Conservation (phyloP, 2,113 vertebrate species). For the Stictonetta naevosa region DNA sequence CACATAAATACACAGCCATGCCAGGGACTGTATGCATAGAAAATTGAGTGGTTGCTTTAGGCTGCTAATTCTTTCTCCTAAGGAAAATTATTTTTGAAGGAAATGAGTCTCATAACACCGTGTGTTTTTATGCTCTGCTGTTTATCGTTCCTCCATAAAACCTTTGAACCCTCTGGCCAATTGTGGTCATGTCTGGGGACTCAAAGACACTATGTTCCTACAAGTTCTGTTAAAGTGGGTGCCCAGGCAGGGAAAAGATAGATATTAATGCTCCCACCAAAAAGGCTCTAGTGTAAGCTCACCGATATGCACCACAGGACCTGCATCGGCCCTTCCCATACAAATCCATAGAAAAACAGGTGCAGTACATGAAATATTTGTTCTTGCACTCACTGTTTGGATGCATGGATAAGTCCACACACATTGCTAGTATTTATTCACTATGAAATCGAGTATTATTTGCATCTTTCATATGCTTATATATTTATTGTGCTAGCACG, state of each 20-base stretch:
- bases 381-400: background rate
- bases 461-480: background rate
- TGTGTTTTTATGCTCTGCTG: background rate
- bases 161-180: background rate
- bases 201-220: background rate
- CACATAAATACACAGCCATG: background rate
- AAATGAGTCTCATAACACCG: background rate
- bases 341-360: background rate
- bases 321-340: background rate
- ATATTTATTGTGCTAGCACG: background rate
- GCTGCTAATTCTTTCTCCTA: conserved; percentile 3
- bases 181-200: background rate
- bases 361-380: background rate
- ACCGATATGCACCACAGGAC: background rate
- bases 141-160: conserved; percentile 7
- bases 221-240: background rate
- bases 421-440: background rate
- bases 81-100: conserved; percentile 26
- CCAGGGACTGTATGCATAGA: background rate
- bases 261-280: background rate
- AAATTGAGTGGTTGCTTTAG: background rate
- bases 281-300: background rate
- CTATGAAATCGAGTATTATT: background rate
- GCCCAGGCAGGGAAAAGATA: background rate
- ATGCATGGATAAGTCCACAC: background rate